Evolutionary conservation across 2,888 invertebrate genomes (phyloP), one percentile per base, ranked within the genome.

Genomic region (Drosophila falleni): DNA sequence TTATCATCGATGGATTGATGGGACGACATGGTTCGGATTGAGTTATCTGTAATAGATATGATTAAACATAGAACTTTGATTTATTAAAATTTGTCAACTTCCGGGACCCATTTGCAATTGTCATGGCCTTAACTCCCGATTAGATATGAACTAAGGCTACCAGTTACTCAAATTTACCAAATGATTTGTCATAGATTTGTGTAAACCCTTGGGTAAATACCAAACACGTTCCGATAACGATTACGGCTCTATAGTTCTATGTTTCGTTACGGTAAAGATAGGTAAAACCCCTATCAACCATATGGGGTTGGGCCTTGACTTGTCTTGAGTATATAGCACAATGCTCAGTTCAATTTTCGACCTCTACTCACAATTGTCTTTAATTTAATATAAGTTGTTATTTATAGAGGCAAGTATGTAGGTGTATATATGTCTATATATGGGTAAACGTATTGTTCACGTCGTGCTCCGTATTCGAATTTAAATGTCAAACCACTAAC

Each of bases 351-450:
- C 8, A 56, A 56, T 56, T 56, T 42, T 55, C 54, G 86, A 84
- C 89, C 85, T 87, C 64, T 81, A 75, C 86, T 78, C 80, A 79
- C 84, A 84, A 89, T 84, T 89, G 86, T 79, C 76, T 87, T 87
- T 75, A 84, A 84, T 84, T 87, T 89, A 84, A 81, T 87, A 85
- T 85, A 64, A 66, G 50, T 35, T 35, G 50, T 49, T 80, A 59
- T 47, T 16, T 69, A 46, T 71, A 19, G 62, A 31, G 29, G 31
- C 26, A 23, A 10, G 29, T 49, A 19, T 26, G 29, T 54, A 19
- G 42, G 19, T 46, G 19, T 41, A 31, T 75, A 53, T 66, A 59
- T 66, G 47, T 58, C 54, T 51, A 33, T 64, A 60, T 65, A 67
- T 76, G 55, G 58, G 23, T 68, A 26, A 53, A 19, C 55, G 47